Evolutionary conservation across 2,113 vertebrate genomes (phyloP), one percentile per base, ranked within the genome.

Genomic region (Heptranchias perlo): DNA sequence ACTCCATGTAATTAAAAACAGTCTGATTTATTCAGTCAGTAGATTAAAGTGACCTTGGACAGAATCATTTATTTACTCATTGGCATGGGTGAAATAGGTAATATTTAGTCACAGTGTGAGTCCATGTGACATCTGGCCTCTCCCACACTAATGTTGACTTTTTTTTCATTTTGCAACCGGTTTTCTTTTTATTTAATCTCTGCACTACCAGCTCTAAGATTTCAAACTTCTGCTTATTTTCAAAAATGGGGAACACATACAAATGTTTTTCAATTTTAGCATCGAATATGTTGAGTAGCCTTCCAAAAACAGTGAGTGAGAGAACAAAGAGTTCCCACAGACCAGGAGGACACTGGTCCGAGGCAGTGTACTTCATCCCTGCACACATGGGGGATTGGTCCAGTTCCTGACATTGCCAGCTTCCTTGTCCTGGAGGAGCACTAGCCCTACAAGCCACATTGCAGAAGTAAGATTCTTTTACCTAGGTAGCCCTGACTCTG

Each of bases 221-320:
- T 89, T 89, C 86, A 89, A 87, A 89, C 86, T 89, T 89, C 86
- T 54, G 78, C 78, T 82, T 82, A 89, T 54, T 89, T 54, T 89
- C 49, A 89, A 89, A 89, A 89, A 52, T 89, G 86, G 31, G 86
- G 49, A 87, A 49, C 86, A 54, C 4, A 7, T 16, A 82, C 49
- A 89, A 89, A 54, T 54, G 49, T 39, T 82, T 82, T 7, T 82
- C 44, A 44, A 54, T 31, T 89, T 89, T 31, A 89, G 47, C 49
- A 89, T 31, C 86, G 28, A 49, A 82, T 31, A 47, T 2, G 10
- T 11, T 78, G n/a, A 78, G 76, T 39, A 39, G 76, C 25, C 1
- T 21, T 78, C 35, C 31, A 13, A 78, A n/a, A 78, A 78, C 23
- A 78, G 76, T 78, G 76, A 39, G 76, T 44, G 84, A 49, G 47